These are phyloP conservation scores for Thelaira solivaga DNA, from an alignment of 2,888 invertebrate genomes.

Conservation along the genomic window DNA sequence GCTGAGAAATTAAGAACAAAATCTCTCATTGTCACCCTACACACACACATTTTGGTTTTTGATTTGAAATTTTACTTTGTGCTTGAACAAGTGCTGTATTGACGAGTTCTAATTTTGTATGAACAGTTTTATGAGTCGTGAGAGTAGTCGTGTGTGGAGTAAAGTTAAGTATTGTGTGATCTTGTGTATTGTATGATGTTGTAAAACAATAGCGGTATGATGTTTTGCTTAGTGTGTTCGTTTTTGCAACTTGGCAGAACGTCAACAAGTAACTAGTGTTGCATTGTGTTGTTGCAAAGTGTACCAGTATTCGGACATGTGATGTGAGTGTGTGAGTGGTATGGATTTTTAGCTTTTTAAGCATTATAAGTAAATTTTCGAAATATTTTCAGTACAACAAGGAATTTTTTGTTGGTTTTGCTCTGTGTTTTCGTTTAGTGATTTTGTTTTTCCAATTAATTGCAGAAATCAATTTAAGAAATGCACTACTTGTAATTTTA, in stretches of 20 bases:
- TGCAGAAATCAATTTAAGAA: slow-evolving; percentile 75
- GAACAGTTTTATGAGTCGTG: no score
- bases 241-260: neutral
- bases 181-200: no score
- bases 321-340: neutral
- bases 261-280: neutral
- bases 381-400: slow-evolving; percentile 58
- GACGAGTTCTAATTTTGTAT: no score
- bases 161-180: slow-evolving; percentile 31
- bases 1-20: no score
- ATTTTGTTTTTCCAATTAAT: slow-evolving; percentile 70
- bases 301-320: neutral
- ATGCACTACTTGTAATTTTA: slow-evolving; percentile 65
- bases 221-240: neutral
- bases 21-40: no score
- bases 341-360: slow-evolving; percentile 41
- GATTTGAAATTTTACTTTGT: no score
- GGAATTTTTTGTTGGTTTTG: slow-evolving; percentile 54
- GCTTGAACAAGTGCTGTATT: no score
- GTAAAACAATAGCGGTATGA: slow-evolving; percentile 25
- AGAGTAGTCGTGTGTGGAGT: neutral
- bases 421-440: slow-evolving; percentile 67
- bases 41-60: no score
- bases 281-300: neutral
- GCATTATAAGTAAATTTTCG: slow-evolving; percentile 59